These are phyloP conservation scores for Amblyopsis rosae DNA, from an alignment of 2,113 vertebrate species.

Conservation along the genomic window DNA sequence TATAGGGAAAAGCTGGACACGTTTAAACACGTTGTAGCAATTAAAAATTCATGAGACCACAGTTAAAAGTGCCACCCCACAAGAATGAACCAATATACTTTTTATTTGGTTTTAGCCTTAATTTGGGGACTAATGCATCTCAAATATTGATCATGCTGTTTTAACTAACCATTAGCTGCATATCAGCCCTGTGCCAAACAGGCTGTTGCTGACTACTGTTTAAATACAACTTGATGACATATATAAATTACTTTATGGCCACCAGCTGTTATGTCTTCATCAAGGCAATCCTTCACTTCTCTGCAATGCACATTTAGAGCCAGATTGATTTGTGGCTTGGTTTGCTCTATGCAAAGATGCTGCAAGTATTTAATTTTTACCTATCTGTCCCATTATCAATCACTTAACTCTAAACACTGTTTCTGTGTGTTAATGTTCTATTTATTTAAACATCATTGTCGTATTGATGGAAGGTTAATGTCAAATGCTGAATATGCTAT, in stretches of 20 bases:
- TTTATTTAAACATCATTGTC: constrained; percentile 63
- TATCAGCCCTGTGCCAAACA: constrained; percentile 52
- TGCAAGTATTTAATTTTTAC: constrained; percentile 19
- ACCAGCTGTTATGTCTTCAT: constrained; percentile 2
- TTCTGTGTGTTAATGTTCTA: constrained; percentile 60
- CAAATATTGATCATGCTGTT: constrained; percentile 30
- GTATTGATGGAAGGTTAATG: constrained; percentile 34
- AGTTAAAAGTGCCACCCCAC: constrained; percentile 36
- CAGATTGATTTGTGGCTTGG: constrained; percentile 28
- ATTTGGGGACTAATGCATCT: constrained; percentile 33
- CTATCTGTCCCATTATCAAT: constrained; percentile 11
- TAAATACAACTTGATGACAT: constrained; percentile 27
- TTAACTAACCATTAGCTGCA: constrained; percentile 16
- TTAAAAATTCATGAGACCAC: constrained; percentile 39
- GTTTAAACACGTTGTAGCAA: constrained; percentile 39
- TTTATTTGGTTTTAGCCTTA: constrained; percentile 64
- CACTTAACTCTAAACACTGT: constrained; percentile 33
- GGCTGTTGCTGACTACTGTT: constrained; percentile 37
- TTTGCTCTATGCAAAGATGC: constrained; percentile 10
- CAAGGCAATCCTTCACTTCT: constrained; percentile 14
- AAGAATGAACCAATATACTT: constrained; percentile 38
- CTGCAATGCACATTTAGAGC: constrained; percentile 9
- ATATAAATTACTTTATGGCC: not conserved
- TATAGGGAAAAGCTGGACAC: constrained; percentile 27
- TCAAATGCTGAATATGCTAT: constrained; percentile 54